Percentiles rank a stretch among this genome's conserved stretches.
Conservation (phyloP, 2,113 vertebrate genomes). For the Vulpes vulpes region DNA sequence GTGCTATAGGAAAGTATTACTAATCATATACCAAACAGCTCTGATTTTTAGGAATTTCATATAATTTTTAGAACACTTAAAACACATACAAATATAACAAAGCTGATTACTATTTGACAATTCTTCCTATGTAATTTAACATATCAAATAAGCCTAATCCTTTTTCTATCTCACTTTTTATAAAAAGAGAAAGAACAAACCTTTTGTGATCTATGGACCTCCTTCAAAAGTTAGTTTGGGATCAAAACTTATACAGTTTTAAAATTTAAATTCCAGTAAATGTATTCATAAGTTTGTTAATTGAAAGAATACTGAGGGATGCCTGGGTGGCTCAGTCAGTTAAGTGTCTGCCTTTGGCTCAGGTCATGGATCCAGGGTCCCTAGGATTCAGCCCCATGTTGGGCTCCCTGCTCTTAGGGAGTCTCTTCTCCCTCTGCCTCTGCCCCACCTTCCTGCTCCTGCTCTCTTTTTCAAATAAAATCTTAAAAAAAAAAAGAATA, state of each 20-base stretch:
- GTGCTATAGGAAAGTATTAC: neutral
- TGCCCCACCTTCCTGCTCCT: neutral
- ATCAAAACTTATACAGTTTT: neutral
- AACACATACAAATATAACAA: neutral
- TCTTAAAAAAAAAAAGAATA: neutral
- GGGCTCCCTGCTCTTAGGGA: neutral
- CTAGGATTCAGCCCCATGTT: neutral
- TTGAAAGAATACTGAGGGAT: neutral
- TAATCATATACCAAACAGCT: neutral
- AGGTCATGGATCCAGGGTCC: neutral
- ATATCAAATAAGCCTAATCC: neutral
- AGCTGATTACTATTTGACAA: neutral
- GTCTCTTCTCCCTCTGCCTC: neutral
- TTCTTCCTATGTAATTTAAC: neutral
- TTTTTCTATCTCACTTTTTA: neutral
- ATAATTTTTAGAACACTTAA: neutral
- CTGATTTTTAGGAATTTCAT: neutral
- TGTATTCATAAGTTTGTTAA: neutral
- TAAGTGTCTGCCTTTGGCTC: neutral
- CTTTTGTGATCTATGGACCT: neutral
- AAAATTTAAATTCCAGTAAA: neutral
- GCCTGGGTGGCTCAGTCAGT: neutral
- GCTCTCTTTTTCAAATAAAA: neutral
- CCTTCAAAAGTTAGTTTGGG: neutral
- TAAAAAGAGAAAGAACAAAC: neutral